Percentiles rank a stretch among this genome's conserved stretches.
phyloP scores from a whole-genome alignment of 2,113 vertebrate genomes.

The Geococcyx californianus region DNA sequence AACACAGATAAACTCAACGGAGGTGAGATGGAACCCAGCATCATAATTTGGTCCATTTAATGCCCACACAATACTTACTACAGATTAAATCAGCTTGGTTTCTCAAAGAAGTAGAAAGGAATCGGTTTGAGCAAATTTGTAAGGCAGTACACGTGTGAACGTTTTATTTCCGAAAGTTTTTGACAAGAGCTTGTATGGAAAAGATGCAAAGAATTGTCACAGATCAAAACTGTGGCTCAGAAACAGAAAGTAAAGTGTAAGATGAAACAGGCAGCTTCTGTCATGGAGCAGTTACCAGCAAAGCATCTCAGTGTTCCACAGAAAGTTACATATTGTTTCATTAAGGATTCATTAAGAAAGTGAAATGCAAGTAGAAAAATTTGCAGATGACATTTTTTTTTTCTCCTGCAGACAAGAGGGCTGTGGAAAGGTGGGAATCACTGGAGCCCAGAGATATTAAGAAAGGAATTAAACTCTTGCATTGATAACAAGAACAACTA shows the following conservation, averaged over 20 bases:
- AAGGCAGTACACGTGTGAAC: neutral
- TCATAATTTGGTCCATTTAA: neutral
- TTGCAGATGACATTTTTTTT: neutral
- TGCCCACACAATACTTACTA: too few species aligned
- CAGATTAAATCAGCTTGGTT: neutral
- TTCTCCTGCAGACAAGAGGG: neutral
- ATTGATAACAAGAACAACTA: neutral
- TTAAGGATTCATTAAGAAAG: neutral
- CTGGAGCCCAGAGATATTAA: neutral
- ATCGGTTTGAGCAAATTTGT: neutral
- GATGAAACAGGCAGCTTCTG: neutral
- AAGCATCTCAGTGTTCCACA: neutral
- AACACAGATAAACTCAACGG: neutral
- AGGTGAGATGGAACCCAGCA: neutral
- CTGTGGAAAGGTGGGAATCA: neutral
- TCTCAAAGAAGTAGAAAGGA: neutral
- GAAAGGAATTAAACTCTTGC: neutral
- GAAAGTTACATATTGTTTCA: neutral
- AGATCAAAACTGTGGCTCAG: neutral
- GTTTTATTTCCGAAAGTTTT: neutral
- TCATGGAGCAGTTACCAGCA: neutral
- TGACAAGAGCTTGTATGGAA: neutral
- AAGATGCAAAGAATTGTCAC: neutral
- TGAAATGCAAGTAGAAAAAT: neutral
- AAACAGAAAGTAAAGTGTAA: neutral